A percentile compares a stretch with the other conserved stretches of the same genome.
Conservation (phyloP, 2,888 invertebrate genomes). For the Acronicta alni region DNA sequence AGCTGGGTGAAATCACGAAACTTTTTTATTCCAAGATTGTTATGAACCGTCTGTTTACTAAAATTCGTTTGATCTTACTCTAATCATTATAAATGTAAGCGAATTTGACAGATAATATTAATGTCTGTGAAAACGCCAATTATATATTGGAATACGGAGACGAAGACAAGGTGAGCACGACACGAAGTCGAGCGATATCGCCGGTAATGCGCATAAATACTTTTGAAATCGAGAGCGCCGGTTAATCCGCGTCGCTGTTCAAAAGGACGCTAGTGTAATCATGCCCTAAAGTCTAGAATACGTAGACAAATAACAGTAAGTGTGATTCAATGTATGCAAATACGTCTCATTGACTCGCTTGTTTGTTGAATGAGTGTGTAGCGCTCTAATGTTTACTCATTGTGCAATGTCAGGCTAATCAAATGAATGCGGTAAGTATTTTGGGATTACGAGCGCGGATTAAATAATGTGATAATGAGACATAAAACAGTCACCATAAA, state of each 20-base stretch:
- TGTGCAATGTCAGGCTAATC: constrained; percentile 45
- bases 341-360: constrained; percentile 66
- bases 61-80: too few species aligned
- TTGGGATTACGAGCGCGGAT: constrained; percentile 19
- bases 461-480: too few species aligned
- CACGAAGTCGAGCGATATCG: not conserved
- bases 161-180: not conserved
- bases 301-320: constrained; percentile 59
- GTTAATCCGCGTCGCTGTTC: constrained; percentile 1
- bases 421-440: constrained; percentile 37
- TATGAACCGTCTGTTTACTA: too few species aligned
- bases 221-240: not conserved
- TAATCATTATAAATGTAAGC: too few species aligned
- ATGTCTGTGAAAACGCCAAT: too few species aligned
- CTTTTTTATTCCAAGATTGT: too few species aligned
- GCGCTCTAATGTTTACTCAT: constrained; percentile 41
- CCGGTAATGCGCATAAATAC: not conserved
- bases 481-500: too few species aligned
- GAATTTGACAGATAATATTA: too few species aligned
- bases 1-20: not conserved
- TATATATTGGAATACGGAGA: too few species aligned
- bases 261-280: constrained; percentile 27
- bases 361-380: constrained; percentile 66
- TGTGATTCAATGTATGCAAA: constrained; percentile 74
- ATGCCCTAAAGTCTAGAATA: constrained; percentile 43